Base-by-base conservation (phyloP, 2,113 vertebrate species). In the Loxodonta africana region DNA sequence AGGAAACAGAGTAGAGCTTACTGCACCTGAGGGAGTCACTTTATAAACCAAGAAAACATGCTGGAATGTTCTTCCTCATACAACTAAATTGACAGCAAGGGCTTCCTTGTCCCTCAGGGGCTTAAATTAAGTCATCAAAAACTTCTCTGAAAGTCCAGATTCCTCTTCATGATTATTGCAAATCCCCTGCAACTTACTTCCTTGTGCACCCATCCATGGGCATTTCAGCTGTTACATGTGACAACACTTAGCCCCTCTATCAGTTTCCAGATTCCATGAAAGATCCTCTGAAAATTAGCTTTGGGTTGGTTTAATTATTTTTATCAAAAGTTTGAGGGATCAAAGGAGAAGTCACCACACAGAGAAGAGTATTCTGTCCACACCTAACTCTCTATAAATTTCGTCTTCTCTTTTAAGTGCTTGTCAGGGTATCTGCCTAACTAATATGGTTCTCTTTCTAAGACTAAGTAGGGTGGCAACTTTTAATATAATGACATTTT, bases 401-500 rank as follows among this genome's bases (percentile, higher is more conserved):
- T 88, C 37, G 10, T 33, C n/a, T 85, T 92, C 12, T 87, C 60
- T 30, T 69, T 90, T 28, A 94, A 74, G 21, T 53, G n/a, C 12
- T 89, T 92, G 23, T 74, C 73, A 63, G 5, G 26, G 6, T 57
- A 65, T 63, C 23, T 62, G 8, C 28, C 21, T 78, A 86, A 96
- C 41, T 57, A 94, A 88, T 57, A 57, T 37, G 60, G 0, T 53
- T 93, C 25, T 37, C 12, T 62, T 94, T 21, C 74, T 89, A 76
- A 46, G 76, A 86, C 51, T 62, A 83, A 85, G 80, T 44, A 91
- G 44, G 33, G 44, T 71, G 17, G 30, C 33, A 86, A 60, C 48
- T 88, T 12, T 80, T 57, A 91, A 78, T 77, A 88, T 23, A 91
- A 81, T 63, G 62, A 46, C 69, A 76, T 83, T 92, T 90, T 46